These are phyloP conservation scores for Myotis daubentonii DNA, from an alignment of 2,797 vertebrate genomes.

Conservation along the genomic window DNA sequence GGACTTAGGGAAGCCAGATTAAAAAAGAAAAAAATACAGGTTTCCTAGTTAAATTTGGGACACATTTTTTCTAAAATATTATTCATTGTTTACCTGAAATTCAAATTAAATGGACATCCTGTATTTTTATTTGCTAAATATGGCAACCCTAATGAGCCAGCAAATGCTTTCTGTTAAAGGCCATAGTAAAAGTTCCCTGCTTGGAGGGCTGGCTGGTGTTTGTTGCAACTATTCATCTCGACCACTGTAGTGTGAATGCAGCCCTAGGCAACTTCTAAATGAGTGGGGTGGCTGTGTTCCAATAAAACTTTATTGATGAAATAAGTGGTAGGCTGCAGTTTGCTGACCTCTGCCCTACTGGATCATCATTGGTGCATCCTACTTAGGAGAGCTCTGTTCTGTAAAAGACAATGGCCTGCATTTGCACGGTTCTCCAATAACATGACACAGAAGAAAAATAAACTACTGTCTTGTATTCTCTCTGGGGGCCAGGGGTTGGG, in stretches of 20 bases:
- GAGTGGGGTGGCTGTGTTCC: not conserved
- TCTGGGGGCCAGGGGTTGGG: not conserved
- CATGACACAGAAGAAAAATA: not conserved
- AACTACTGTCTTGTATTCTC: not conserved
- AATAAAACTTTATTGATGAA: slow-evolving; percentile 61
- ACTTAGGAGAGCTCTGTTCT: not conserved
- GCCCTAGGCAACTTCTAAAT: not conserved
- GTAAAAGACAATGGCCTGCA: not conserved
- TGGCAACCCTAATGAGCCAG: not conserved
- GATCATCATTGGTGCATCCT: accelerated
- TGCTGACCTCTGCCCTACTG: not conserved
- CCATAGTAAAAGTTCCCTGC: not conserved
- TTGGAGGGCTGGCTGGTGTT: not conserved
- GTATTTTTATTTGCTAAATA: not conserved
- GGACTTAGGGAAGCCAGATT: not conserved
- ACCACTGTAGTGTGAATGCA: accelerated
- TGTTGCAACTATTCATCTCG: not conserved
- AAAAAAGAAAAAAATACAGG: not conserved
- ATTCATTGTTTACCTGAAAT: not conserved
- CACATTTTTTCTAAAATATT: not conserved
- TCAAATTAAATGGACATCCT: not conserved
- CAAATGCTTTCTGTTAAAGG: not conserved
- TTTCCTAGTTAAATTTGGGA: not conserved
- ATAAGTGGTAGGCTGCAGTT: not conserved
- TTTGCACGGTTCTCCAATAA: not conserved